These are phyloP conservation scores for Cephonodes hylas DNA, from an alignment of 2,888 invertebrate species.

Conservation along the genomic window DNA sequence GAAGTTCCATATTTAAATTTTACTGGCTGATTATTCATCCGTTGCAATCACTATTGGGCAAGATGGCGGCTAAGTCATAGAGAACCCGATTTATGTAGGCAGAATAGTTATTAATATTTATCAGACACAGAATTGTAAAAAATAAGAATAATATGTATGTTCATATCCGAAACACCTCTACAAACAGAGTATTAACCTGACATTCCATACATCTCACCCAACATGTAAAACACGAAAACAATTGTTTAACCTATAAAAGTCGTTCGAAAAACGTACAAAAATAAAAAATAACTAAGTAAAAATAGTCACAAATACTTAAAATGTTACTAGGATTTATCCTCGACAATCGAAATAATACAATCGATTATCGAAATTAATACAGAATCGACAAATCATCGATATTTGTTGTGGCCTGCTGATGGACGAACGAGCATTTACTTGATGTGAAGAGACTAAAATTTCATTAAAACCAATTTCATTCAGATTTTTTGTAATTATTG, in stretches of 20 bases:
- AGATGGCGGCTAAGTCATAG: too few relatives aligned
- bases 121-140: too few relatives aligned
- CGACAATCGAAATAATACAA: slow-evolving; percentile 13
- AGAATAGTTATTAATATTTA: too few relatives aligned
- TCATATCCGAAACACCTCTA: neutral
- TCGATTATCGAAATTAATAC: slow-evolving; percentile 11
- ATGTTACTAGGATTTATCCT: slow-evolving; percentile 27
- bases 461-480: too few relatives aligned
- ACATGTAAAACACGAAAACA: neutral
- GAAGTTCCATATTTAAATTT: too few relatives aligned
- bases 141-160: too few relatives aligned
- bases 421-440: neutral
- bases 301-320: slow-evolving; percentile 44
- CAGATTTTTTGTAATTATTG: too few relatives aligned
- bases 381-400: neutral
- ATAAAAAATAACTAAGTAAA: slow-evolving; percentile 30
- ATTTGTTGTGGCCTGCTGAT: neutral
- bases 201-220: neutral
- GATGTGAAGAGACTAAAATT: neutral
- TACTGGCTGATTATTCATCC: too few relatives aligned
- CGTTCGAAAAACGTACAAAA: slow-evolving; percentile 20
- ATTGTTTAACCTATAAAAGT: slow-evolving; percentile 18
- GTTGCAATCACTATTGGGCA: too few relatives aligned
- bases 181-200: neutral
- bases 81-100: too few relatives aligned